A percentile compares a stretch with the other conserved stretches of the same genome.
Conservation (phyloP, 2,888 invertebrate species). For the Serripes groenlandicus region DNA sequence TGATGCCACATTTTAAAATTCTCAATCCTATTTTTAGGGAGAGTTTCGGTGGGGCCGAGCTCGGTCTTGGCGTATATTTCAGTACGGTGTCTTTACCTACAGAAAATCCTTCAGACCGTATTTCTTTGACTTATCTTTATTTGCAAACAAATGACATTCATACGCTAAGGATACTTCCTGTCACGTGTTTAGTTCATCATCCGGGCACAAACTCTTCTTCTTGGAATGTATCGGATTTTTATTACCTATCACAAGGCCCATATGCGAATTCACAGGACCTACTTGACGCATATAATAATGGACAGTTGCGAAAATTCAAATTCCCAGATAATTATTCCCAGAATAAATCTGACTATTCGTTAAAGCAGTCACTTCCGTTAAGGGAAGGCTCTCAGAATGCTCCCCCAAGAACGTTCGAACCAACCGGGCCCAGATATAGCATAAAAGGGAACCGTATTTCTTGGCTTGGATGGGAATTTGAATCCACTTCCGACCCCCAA, state of each 20-base stretch:
- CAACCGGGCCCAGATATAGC: constrained; percentile 70
- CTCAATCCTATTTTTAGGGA: constrained; percentile 54
- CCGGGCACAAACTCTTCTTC: constrained; percentile 40
- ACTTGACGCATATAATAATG: constrained; percentile 49
- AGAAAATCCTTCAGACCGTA: constrained; percentile 37
- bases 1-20: constrained; percentile 17
- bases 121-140: constrained; percentile 47
- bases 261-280: constrained; percentile 54
- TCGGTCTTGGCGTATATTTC: constrained; percentile 17
- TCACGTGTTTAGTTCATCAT: constrained; percentile 65
- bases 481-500: constrained; percentile 64
- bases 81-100: constrained; percentile 41
- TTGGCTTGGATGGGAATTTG: constrained; percentile 78
- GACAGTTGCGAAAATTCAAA: constrained; percentile 53
- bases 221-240: constrained; percentile 68
- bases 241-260: constrained; percentile 69
- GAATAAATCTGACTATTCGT: constrained; percentile 32
- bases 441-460: constrained; percentile 66
- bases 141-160: constrained; percentile 28
- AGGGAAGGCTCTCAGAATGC: constrained; percentile 57
- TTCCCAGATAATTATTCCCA: constrained; percentile 50
- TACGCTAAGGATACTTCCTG: constrained; percentile 61
- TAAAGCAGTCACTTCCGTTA: constrained; percentile 41
- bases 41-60: constrained; percentile 66
- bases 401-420: constrained; percentile 70